Base-by-base conservation (phyloP, 2,797 vertebrate genomes). In the Gobionotothen gibberifrons region DNA sequence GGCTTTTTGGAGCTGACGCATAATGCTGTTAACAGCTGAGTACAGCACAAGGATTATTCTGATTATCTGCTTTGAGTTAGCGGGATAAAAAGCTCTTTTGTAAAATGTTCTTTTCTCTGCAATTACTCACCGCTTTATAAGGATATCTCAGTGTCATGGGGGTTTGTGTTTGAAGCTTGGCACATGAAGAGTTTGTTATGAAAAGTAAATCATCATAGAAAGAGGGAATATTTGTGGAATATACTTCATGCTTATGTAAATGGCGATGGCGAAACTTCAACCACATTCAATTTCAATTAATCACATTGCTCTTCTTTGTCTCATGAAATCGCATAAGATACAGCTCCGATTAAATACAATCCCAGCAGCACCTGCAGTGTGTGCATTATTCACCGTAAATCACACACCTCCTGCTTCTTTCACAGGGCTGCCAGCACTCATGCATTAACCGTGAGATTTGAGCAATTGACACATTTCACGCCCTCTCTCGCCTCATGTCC, bases 11-110 rank as follows among this genome's bases (percentile, higher is more conserved):
- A 74, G 68, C 51, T 58, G 51, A 67, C 70, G 4, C 61, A 36
- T 78, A 66, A 84, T n/a, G 69, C 82, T 66, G 49, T 71, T 76
- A 82, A 85, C 55, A 69, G 76, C 70, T 69, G 79, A 81, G 71
- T 40, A 39, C 63, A 75, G 63, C 47, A 17, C 51, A 54, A 44
- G 75, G 79, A 79, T 85, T 79, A 82, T 74, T 77, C 58, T 78
- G 46, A 83, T 87, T 71, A 82, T 79, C 65, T 75, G 53, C 49
- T 16, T 54, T 55, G 69, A 70, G 81, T 78, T 72, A 62, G 52
- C 21, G 43, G 51, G 68, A 90, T 78, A 78, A 22, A 63, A 69
- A 53, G 61, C 69, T 81, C 71, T 64, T 32, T 68, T 57, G 74
- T 74, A 63, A 51, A 78, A 51, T 68, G 39, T 73, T 6, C 11